phyloP scores from a whole-genome alignment of 2,888 invertebrate genomes.

The Gerris lacustris region DNA sequence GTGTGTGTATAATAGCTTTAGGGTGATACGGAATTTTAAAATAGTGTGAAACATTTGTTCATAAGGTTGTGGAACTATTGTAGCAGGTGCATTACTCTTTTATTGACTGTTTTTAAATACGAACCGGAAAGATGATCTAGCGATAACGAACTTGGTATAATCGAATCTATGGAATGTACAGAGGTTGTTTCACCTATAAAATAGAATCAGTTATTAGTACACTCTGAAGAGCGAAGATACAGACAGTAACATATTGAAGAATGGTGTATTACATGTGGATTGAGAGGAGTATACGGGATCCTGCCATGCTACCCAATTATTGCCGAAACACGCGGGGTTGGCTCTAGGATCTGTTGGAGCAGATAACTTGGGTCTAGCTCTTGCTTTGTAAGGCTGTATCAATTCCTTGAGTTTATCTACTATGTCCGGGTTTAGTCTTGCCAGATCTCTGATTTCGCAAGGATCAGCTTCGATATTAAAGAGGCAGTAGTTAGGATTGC shows the following conservation, averaged over 20 bases:
- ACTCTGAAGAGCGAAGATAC: neutral
- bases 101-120: neutral
- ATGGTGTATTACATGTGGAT: neutral
- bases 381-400: neutral
- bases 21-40: too few species aligned
- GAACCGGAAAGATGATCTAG: neutral
- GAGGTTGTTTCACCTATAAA: neutral
- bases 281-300: neutral
- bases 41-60: too few species aligned
- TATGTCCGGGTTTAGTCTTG: conserved; percentile 39
- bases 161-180: neutral
- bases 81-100: too few species aligned
- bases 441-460: conserved; percentile 57
- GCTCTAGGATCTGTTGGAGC: neutral
- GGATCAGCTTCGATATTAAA: conserved; percentile 67
- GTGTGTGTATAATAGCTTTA: too few species aligned
- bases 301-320: neutral
- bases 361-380: neutral
- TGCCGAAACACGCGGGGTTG: neutral
- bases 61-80: too few species aligned
- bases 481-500: conserved; percentile 39
- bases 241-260: neutral
- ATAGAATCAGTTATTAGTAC: neutral
- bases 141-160: neutral
- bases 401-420: conserved; percentile 27